phyloP scores from a whole-genome alignment of 2,113 vertebrate genomes.

The Pipra filicauda region DNA sequence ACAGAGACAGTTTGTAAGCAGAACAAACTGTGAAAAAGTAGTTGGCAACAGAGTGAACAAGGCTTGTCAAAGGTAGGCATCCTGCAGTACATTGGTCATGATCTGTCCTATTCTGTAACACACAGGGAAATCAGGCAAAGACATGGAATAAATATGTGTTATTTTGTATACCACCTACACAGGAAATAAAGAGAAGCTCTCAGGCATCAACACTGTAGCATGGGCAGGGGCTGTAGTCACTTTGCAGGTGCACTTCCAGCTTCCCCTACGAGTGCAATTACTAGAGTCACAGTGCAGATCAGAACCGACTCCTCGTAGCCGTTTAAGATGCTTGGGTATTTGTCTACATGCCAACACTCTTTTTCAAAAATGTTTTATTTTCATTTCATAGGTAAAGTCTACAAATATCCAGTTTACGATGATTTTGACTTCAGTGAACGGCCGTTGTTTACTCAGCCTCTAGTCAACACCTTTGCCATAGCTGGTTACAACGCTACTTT shows the following conservation, averaged over 20 bases:
- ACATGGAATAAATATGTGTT: rapidly evolving
- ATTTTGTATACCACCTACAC: not conserved
- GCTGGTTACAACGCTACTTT: conserved; percentile 93
- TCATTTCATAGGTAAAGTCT: conserved; percentile 77
- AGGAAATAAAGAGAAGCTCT: not conserved
- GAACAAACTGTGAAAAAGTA: not conserved
- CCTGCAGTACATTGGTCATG: not conserved
- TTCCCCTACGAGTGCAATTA: not conserved
- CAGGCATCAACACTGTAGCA: not conserved
- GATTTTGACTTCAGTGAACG: conserved; percentile 91
- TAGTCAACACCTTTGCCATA: conserved; percentile 88
- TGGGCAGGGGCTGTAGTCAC: not conserved
- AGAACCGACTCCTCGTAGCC: not conserved
- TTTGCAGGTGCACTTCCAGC: not conserved
- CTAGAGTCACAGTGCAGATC: not conserved
- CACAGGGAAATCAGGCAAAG: not conserved
- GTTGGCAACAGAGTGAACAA: not conserved
- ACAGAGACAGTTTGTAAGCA: not conserved
- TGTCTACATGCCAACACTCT: not conserved
- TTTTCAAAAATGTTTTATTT: not conserved
- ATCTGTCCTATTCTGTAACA: not conserved
- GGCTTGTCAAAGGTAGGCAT: not conserved
- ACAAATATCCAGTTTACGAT: conserved; percentile 87
- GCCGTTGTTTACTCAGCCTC: conserved; percentile 91
- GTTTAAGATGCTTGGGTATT: not conserved